phyloP scores from a whole-genome alignment of 2,888 invertebrate genomes.

The Pogonocherus hispidulus region DNA sequence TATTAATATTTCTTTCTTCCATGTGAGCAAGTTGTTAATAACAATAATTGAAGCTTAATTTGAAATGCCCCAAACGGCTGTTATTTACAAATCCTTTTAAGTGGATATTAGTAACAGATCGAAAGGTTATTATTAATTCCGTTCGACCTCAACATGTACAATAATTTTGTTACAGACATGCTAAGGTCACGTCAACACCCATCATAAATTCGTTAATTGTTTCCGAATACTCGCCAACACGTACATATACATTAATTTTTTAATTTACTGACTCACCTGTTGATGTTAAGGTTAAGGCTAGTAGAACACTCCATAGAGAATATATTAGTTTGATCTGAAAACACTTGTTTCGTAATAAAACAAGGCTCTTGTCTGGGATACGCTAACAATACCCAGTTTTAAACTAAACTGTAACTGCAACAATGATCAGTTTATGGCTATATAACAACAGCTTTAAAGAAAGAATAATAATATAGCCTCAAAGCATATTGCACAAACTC shows the following conservation, averaged over 20 bases:
- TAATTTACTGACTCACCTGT: constrained; percentile 7
- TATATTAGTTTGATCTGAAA: background rate
- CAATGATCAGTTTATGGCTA: background rate
- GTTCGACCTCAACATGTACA: background rate
- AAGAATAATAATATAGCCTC: constrained; percentile 4
- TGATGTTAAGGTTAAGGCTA: constrained; percentile 10
- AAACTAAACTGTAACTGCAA: background rate
- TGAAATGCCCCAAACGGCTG: background rate
- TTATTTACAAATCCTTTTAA: background rate
- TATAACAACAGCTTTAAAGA: constrained; percentile 3
- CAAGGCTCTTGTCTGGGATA: background rate
- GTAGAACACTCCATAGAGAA: background rate
- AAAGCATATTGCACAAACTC: constrained; percentile 12
- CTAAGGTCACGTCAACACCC: background rate
- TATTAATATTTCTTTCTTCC: too few species aligned
- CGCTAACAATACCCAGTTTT: background rate
- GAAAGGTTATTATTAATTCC: background rate
- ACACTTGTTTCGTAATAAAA: background rate
- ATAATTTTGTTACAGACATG: background rate
- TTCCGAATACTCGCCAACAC: background rate
- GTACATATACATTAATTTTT: constrained; percentile 1
- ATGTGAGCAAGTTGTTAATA: too few species aligned
- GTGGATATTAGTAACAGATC: background rate
- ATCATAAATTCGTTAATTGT: background rate
- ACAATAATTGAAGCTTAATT: too few species aligned